These are phyloP conservation scores for Pangasius djambal DNA, from an alignment of 2,797 vertebrate genomes.

Conservation along the genomic window DNA sequence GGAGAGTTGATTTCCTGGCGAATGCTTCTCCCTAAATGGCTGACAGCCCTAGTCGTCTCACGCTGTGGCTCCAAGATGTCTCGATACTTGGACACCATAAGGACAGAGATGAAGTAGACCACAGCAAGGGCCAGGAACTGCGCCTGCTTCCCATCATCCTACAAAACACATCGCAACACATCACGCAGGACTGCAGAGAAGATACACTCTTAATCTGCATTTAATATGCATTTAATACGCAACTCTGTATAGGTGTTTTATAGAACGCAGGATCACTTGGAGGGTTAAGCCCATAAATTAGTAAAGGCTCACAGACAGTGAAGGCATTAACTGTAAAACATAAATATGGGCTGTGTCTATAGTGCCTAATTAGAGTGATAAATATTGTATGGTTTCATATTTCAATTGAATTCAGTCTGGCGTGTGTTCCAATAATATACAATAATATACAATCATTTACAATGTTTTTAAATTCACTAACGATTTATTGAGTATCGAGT, in stretches of 20 bases:
- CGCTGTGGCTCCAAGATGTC: conserved; percentile 97
- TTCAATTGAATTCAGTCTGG: not conserved
- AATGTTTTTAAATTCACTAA: not conserved
- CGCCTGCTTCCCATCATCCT: conserved; percentile 99
- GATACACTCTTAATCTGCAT: not conserved
- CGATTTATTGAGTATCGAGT: not conserved
- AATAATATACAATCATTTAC: not conserved
- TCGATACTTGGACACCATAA: conserved; percentile 99
- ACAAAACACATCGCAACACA: conserved; percentile 44
- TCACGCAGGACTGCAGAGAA: not conserved
- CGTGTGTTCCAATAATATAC: not conserved
- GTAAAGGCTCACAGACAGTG: not conserved
- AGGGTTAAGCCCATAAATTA: not conserved
- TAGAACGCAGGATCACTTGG: not conserved
- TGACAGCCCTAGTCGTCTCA: conserved; percentile 88
- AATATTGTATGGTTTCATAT: not conserved
- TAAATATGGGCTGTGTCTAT: not conserved
- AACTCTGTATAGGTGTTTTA: not conserved
- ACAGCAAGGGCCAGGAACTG: conserved; percentile 98
- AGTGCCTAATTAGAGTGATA: not conserved
- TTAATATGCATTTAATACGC: not conserved
- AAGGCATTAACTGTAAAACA: not conserved
- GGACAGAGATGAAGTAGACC: conserved; percentile 98
- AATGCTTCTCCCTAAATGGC: conserved; percentile 91
- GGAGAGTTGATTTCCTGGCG: conserved; percentile 98